A percentile compares a stretch with the other conserved stretches of the same genome.
Conservation (phyloP, 2,888 invertebrate genomes). For the Hypsopygia costalis region DNA sequence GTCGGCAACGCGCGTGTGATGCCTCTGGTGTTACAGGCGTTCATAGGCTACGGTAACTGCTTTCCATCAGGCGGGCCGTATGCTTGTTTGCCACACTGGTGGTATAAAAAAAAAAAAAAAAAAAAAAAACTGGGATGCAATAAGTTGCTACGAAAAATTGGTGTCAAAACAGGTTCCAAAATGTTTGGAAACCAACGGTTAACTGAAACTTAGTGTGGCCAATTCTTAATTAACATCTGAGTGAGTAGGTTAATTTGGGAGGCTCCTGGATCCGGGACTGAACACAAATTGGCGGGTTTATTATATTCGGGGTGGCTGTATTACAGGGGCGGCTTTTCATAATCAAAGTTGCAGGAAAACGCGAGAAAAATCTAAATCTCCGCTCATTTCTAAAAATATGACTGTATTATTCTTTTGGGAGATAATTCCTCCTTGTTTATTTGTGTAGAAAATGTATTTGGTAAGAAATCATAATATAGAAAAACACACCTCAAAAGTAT, state of each 20-base stretch:
- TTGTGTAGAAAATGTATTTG: not conserved
- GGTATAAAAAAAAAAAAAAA: too few relatives aligned
- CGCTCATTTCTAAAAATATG: not conserved
- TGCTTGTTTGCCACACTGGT: too few relatives aligned
- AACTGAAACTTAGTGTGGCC: slow-evolving; percentile 27
- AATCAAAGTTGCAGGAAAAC: slow-evolving; percentile 19
- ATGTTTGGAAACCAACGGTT: not conserved
- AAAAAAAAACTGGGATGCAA: too few relatives aligned
- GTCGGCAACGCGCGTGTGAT: too few relatives aligned
- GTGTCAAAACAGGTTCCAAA: too few relatives aligned
- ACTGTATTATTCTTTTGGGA: not conserved
- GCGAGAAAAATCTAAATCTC: not conserved
- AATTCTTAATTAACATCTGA: slow-evolving; percentile 39
- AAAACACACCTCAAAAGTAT: too few relatives aligned
- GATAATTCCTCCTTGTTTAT: not conserved
- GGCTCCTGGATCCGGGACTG: slow-evolving; percentile 24
- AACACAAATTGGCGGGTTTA: slow-evolving; percentile 43
- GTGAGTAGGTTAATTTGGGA: slow-evolving; percentile 24
- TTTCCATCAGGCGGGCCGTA: too few relatives aligned
- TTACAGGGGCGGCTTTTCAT: slow-evolving; percentile 25
- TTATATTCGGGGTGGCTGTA: slow-evolving; percentile 37
- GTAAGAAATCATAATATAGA: too few relatives aligned
- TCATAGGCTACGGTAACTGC: too few relatives aligned
- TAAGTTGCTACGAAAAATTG: too few relatives aligned
- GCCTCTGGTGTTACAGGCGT: too few relatives aligned